A percentile compares a stretch with the other conserved stretches of the same genome.
Conservation (phyloP, 2,113 vertebrate genomes). For the Forbesichthys papilliferus region DNA sequence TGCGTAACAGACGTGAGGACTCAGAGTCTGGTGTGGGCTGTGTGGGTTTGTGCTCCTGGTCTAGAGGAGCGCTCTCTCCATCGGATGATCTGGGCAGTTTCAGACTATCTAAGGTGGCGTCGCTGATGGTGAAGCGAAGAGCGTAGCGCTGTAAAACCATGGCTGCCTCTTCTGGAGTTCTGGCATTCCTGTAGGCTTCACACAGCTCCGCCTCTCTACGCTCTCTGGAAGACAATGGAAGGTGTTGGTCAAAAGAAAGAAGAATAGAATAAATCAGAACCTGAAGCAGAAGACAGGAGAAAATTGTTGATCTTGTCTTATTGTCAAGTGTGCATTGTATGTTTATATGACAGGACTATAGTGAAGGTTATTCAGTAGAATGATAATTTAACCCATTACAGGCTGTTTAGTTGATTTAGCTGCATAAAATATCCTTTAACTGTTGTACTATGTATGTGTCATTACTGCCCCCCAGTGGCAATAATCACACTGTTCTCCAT, state of each 20-base stretch:
- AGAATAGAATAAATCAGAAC: background rate
- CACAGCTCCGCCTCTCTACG: conserved; percentile 89
- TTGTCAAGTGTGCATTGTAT: background rate
- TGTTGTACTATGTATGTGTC: too few relatives aligned
- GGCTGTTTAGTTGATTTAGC: background rate
- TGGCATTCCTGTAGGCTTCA: conserved; percentile 87
- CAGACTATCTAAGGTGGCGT: conserved; percentile 91
- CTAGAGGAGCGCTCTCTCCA: conserved; percentile 34
- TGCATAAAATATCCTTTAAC: too few relatives aligned
- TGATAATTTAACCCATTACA: background rate
- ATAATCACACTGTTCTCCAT: too few relatives aligned
- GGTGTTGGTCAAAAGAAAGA: background rate
- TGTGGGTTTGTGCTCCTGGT: conserved; percentile 14
- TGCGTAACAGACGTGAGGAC: conserved; percentile 6
- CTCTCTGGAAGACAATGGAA: conserved; percentile 70
- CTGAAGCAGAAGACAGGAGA: background rate
- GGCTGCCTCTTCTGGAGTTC: conserved; percentile 88
- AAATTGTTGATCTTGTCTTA: background rate
- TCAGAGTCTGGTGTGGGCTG: conserved; percentile 13
- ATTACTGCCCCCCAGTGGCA: too few relatives aligned
- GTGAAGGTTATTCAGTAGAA: background rate
- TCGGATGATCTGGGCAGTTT: conserved; percentile 85
- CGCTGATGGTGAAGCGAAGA: conserved; percentile 96
- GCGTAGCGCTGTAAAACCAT: conserved; percentile 92
- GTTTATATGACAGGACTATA: too few relatives aligned